A percentile compares a stretch with the other conserved stretches of the same genome.
phyloP scores from a whole-genome alignment of 2,113 vertebrate genomes.

The Solea solea region DNA sequence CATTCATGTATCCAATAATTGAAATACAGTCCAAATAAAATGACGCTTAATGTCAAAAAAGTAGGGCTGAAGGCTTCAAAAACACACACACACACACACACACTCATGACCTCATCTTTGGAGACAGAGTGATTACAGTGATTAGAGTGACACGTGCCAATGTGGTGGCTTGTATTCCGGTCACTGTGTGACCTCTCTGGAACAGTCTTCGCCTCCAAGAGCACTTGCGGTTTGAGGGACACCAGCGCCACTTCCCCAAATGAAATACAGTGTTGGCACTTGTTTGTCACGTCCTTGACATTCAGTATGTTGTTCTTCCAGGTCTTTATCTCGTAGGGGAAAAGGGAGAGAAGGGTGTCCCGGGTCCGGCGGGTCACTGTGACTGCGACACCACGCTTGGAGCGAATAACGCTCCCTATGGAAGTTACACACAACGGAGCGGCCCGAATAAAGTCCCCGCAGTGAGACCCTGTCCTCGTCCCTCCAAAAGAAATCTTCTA shows the following conservation, averaged over 20 bases:
- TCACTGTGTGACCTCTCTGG: too few species aligned
- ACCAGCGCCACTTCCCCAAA: too few species aligned
- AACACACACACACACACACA: too few species aligned
- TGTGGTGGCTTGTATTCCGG: too few species aligned
- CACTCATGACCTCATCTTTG: too few species aligned
- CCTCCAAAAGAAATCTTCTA: not conserved
- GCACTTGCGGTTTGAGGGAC: too few species aligned
- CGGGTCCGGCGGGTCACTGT: conserved; percentile 89
- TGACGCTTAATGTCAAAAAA: too few species aligned
- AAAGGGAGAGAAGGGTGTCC: conserved; percentile 92
- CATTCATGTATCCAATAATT: not conserved
- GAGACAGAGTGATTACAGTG: too few species aligned
- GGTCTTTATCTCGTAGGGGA: conserved; percentile 88
- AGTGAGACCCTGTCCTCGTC: conserved; percentile 73
- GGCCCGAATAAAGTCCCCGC: conserved; percentile 84
- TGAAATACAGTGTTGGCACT: not conserved
- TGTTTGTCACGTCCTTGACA: not conserved
- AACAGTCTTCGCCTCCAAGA: too few species aligned
- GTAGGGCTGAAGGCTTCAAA: too few species aligned
- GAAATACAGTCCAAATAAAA: too few species aligned
- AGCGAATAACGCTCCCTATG: conserved; percentile 82
- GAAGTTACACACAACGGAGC: conserved; percentile 80
- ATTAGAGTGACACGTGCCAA: too few species aligned
- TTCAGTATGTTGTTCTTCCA: conserved; percentile 54
- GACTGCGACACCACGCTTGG: conserved; percentile 82